phyloP scores from a whole-genome alignment of 30 jellyfish, hydroid and myxozoan genomes.

The Haliclystus octoradiatus region DNA sequence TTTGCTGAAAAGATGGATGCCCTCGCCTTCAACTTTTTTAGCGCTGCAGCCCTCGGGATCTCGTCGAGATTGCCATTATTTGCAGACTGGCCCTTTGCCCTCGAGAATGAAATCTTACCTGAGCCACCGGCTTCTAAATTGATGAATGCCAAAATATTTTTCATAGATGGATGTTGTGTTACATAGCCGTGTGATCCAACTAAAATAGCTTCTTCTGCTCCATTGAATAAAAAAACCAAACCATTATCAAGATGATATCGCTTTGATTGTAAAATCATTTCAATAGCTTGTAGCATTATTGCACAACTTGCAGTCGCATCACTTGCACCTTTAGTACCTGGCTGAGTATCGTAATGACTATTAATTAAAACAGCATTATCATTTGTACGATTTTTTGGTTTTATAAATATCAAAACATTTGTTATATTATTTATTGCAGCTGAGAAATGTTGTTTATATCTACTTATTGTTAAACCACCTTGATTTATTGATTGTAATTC shows the following conservation, averaged over 20 bases:
- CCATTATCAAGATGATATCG: constrained; percentile 72
- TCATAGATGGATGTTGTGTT: constrained; percentile 45
- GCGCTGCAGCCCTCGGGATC: too few species aligned
- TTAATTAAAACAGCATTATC: constrained; percentile 35
- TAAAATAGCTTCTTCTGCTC: constrained; percentile 89
- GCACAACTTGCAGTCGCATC: constrained; percentile 98
- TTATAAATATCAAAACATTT: constrained; percentile 56
- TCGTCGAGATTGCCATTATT: too few species aligned
- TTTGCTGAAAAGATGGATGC: too few species aligned
- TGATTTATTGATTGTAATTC: constrained; percentile 53
- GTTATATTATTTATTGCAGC: constrained; percentile 74
- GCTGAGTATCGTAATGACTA: constrained; percentile 83
- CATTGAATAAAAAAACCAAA: constrained; percentile 78
- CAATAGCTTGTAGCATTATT: constrained; percentile 69
- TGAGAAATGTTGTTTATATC: constrained; percentile 35
- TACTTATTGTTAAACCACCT: constrained; percentile 46
- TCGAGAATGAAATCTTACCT: too few species aligned
- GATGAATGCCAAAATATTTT: constrained; percentile 58
- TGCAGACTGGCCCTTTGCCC: too few species aligned
- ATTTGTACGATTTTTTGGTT: constrained; percentile 40
- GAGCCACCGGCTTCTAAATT: constrained; percentile 96
- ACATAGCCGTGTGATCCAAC: constrained; percentile 90
- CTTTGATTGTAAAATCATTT: constrained; percentile 47
- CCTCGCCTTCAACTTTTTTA: too few species aligned
- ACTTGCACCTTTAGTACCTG: constrained; percentile 89